Percentiles rank a stretch among this genome's conserved stretches.
Conservation (phyloP, 2,797 vertebrate genomes). For the Petrocephalus schoutedeni region DNA sequence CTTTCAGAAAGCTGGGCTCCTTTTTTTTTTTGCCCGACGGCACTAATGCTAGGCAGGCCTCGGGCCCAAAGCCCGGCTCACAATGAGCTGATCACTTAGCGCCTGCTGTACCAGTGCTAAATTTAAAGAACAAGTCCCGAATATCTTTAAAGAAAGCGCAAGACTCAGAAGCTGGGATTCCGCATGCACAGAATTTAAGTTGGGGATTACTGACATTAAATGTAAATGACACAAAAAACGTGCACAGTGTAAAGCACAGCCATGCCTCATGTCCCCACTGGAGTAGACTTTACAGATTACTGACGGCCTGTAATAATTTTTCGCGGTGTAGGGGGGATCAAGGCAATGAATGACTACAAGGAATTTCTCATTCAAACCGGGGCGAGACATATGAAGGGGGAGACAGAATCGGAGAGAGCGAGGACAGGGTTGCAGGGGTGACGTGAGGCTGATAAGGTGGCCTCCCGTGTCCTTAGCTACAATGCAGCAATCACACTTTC, state of each 20-base stretch:
- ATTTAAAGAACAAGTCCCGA: neutral
- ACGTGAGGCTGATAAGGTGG: neutral
- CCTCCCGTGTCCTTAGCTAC: neutral
- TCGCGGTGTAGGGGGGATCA: neutral
- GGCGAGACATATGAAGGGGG: slow-evolving; percentile 21
- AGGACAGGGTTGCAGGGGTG: neutral
- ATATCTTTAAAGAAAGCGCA: neutral
- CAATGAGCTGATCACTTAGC: neutral
- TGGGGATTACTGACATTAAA: neutral
- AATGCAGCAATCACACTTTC: slow-evolving; percentile 15
- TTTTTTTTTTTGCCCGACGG: neutral
- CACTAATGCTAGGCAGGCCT: neutral
- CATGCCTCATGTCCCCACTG: neutral
- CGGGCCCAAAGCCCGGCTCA: neutral
- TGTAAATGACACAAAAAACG: neutral
- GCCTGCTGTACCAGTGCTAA: neutral
- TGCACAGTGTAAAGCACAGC: neutral
- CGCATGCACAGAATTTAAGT: neutral
- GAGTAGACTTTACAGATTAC: neutral
- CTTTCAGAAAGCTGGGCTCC: neutral
- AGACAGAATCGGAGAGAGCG: slow-evolving; percentile 25
- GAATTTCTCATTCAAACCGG: neutral
- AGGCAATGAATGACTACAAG: neutral
- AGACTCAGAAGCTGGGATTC: neutral
- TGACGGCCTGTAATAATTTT: neutral